phyloP scores from a whole-genome alignment of 2,797 vertebrate genomes.

The Pseudochaenichthys georgianus region DNA sequence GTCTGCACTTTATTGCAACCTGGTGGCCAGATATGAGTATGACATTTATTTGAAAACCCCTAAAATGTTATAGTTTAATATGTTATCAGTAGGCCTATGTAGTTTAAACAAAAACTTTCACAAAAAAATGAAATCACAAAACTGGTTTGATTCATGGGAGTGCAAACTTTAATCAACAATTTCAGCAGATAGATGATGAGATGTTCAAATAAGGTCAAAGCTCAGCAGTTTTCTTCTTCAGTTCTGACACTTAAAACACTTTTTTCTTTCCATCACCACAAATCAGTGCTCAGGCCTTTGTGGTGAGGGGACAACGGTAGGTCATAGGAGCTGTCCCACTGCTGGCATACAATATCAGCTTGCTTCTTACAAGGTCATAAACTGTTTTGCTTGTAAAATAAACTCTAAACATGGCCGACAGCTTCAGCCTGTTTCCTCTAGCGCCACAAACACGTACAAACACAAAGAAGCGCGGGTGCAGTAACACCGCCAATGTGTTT shows the following conservation, averaged over 20 bases:
- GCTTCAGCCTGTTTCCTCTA: slow-evolving; percentile 37
- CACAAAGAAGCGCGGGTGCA: slow-evolving; percentile 60
- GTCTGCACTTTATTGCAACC: slow-evolving; percentile 47
- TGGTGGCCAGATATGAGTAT: slow-evolving; percentile 30
- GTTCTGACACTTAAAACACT: slow-evolving; percentile 21
- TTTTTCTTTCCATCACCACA: slow-evolving; percentile 24
- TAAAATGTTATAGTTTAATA: neutral
- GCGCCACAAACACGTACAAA: slow-evolving; percentile 56
- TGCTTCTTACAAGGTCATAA: slow-evolving; percentile 21
- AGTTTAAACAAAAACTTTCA: neutral
- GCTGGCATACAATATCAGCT: slow-evolving; percentile 11
- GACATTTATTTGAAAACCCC: neutral
- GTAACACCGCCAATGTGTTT: slow-evolving; percentile 50
- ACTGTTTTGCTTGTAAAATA: slow-evolving; percentile 55
- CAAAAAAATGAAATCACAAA: slow-evolving; percentile 8
- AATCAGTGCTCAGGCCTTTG: slow-evolving; percentile 24
- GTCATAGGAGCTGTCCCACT: neutral
- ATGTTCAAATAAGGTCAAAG: slow-evolving; percentile 61
- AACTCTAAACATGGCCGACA: slow-evolving; percentile 33
- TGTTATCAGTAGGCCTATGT: too few species aligned
- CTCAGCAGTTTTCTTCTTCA: slow-evolving; percentile 50
- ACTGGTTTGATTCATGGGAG: slow-evolving; percentile 58
- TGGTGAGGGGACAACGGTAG: slow-evolving; percentile 22
- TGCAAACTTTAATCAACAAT: slow-evolving; percentile 84
- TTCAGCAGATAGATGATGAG: slow-evolving; percentile 68